Percentiles rank a stretch among this genome's conserved stretches.
Evolutionary conservation across 2,797 vertebrate species (phyloP).

Genomic region (Typhlichthys eigenmanni): DNA sequence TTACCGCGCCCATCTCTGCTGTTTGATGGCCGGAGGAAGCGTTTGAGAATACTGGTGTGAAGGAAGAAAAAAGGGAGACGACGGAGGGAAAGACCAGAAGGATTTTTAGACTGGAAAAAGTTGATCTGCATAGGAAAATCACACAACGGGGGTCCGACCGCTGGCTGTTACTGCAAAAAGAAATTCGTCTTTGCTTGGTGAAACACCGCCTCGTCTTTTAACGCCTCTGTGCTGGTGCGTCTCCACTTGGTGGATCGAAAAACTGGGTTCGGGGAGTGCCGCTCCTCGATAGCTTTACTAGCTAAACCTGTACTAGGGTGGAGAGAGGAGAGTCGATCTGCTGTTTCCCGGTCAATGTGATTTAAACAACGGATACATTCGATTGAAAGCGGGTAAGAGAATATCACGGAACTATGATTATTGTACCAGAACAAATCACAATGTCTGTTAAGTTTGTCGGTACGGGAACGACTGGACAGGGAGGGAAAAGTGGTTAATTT

Average conservation of each 20-base stretch:
- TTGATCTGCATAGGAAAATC: conserved; percentile 45
- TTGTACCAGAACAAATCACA: conserved; percentile 31
- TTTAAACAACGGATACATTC: conserved; percentile 74
- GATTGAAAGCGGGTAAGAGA: conserved; percentile 79
- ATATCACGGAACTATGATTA: conserved; percentile 10
- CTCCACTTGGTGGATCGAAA: conserved; percentile 73
- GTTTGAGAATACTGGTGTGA: conserved; percentile 74
- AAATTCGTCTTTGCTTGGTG: conserved; percentile 47
- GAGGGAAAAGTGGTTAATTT: conserved; percentile 67
- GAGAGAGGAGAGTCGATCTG: conserved; percentile 68
- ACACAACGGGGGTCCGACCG: conserved; percentile 46
- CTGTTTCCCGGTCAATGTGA: conserved; percentile 80
- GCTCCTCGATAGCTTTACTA: conserved; percentile 75
- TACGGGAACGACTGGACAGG: conserved; percentile 18
- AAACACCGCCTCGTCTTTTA: conserved; percentile 63
- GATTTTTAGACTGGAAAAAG: conserved; percentile 57
- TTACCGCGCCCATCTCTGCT: conserved; percentile 88
- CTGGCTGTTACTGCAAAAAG: conserved; percentile 18
- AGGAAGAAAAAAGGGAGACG: conserved; percentile 70
- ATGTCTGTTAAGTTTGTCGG: conserved; percentile 32
- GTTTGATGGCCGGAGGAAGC: conserved; percentile 84
- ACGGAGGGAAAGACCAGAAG: conserved; percentile 67
- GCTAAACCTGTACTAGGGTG: conserved; percentile 68
- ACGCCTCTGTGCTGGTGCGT: conserved; percentile 76
- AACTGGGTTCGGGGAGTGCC: conserved; percentile 84